These are phyloP conservation scores for Strigamia transsilvanica DNA, from an alignment of 2,888 invertebrate species.

Conservation along the genomic window DNA sequence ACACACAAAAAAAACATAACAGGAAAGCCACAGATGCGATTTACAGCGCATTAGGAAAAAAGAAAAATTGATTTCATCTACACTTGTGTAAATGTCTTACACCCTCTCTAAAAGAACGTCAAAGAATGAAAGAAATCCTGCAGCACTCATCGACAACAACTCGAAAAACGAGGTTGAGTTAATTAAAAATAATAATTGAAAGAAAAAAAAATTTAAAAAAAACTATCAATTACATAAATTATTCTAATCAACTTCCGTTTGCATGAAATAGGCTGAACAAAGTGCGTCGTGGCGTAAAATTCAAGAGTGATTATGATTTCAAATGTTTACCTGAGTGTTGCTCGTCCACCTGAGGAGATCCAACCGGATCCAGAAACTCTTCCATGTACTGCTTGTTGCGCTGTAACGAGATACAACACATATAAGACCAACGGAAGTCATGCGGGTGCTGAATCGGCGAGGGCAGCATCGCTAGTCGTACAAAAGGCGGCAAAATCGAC, in stretches of 20 bases:
- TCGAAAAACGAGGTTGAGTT: not conserved
- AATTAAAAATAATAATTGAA: not conserved
- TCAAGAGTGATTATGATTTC: not conserved
- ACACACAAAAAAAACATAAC: not conserved
- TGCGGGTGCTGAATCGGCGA: not conserved
- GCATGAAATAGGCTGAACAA: too few species aligned
- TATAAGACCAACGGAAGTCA: not conserved
- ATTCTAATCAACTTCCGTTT: too few species aligned
- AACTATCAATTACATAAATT: not conserved
- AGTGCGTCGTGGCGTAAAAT: not conserved
- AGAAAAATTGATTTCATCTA: conserved; percentile 30
- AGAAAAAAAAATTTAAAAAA: not conserved
- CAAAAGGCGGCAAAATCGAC: not conserved
- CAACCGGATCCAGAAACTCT: conserved; percentile 69
- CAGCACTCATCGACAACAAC: not conserved
- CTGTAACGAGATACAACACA: conserved; percentile 68
- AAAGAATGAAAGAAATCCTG: not conserved
- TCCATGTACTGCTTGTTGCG: conserved; percentile 81
- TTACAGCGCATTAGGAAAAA: not conserved
- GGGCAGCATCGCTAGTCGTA: not conserved
- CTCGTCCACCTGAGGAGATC: conserved; percentile 8
- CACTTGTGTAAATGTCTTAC: not conserved
- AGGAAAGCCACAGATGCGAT: not conserved
- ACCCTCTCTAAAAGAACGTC: not conserved
- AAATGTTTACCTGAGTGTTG: conserved; percentile 50